These are phyloP conservation scores for Notiomystis cincta DNA, from an alignment of 2,113 vertebrate species.

Conservation along the genomic window DNA sequence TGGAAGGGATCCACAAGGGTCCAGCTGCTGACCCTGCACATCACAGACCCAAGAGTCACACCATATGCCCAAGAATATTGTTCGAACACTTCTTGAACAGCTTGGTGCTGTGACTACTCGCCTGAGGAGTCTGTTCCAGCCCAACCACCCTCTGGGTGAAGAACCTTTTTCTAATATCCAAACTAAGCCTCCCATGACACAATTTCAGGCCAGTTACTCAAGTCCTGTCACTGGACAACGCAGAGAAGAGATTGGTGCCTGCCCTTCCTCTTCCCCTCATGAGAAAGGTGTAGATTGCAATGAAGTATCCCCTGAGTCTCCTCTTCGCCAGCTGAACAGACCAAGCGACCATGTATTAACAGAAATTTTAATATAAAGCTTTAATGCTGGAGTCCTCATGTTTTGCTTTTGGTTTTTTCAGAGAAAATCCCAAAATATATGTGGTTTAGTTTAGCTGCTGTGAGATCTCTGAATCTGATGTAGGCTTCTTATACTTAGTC, in stretches of 20 bases:
- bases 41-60: background rate
- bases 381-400: background rate
- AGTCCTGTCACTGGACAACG: background rate
- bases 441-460: background rate
- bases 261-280: background rate
- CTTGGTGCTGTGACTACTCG: background rate
- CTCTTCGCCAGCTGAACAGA: background rate
- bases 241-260: background rate
- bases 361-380: background rate
- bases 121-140: background rate
- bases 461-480: background rate
- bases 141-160: background rate
- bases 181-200: background rate
- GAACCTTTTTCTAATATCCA: background rate
- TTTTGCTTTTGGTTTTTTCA: background rate
- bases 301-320: background rate
- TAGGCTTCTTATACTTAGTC: background rate
- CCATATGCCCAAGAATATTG: background rate
- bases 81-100: background rate
- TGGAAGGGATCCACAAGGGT: background rate
- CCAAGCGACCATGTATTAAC: background rate
- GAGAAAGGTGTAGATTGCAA: background rate
- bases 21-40: background rate
- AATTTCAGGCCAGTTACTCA: accelerated
- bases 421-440: background rate